Percentiles rank a stretch among this genome's conserved stretches.
phyloP scores from a whole-genome alignment of 2,888 invertebrate genomes.

The Stomorhina lunata region DNA sequence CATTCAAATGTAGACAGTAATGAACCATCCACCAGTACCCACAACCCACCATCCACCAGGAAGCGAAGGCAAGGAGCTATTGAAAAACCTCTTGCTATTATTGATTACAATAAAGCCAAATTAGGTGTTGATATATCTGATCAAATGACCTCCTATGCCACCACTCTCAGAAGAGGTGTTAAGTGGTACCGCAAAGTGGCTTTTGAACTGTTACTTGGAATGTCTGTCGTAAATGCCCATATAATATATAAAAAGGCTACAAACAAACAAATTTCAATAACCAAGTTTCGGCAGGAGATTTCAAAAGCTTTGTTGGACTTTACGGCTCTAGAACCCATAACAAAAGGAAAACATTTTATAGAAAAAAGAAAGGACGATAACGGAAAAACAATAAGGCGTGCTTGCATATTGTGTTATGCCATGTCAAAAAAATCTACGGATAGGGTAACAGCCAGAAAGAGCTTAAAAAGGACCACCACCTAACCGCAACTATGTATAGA shows the following conservation, averaged over 20 bases:
- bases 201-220: too few relatives aligned
- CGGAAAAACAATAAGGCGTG: neutral
- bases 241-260: constrained; percentile 65
- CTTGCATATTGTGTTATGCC: too few relatives aligned
- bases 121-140: constrained; percentile 72
- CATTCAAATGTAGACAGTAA: constrained; percentile 42
- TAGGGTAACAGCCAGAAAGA: constrained; percentile 25
- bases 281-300: constrained; percentile 7
- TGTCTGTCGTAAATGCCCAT: constrained; percentile 37
- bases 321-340: constrained; percentile 1
- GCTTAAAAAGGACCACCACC: constrained; percentile 28
- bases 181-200: constrained; percentile 55
- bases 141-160: constrained; percentile 72
- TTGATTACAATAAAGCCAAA: constrained; percentile 72
- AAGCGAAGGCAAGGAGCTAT: constrained; percentile 46
- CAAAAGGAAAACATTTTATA: constrained; percentile 16
- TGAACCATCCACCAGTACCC: constrained; percentile 54
- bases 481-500: constrained; percentile 41
- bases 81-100: constrained; percentile 69
- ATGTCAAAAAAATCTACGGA: constrained; percentile 18
- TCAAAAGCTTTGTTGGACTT: neutral
- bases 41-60: constrained; percentile 47
- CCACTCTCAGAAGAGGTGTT: constrained; percentile 65
- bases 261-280: constrained; percentile 27
- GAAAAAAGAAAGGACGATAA: constrained; percentile 19